These are phyloP conservation scores for Zosterops japonicus DNA, from an alignment of 2,113 vertebrate species.

Conservation along the genomic window DNA sequence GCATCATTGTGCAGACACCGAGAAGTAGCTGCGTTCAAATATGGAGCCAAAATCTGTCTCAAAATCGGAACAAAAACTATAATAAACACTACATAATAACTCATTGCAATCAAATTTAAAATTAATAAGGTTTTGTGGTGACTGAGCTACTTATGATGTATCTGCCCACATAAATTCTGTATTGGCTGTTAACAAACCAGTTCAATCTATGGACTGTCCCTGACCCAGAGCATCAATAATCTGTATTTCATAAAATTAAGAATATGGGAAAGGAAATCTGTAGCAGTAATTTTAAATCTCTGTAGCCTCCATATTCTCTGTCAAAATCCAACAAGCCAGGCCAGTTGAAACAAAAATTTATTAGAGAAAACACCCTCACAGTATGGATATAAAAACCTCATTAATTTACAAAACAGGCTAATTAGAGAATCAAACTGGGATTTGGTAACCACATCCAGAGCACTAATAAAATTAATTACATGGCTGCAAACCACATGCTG, in stretches of 20 bases:
- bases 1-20: not conserved
- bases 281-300: not conserved
- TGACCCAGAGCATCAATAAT: not conserved
- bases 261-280: not conserved
- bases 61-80: not conserved
- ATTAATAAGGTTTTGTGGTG: not conserved
- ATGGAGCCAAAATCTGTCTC: not conserved
- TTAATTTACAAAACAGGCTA: conserved; percentile 3
- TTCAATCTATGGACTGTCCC: not conserved
- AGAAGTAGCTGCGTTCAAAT: fast-evolving
- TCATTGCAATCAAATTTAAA: not conserved
- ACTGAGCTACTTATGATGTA: not conserved
- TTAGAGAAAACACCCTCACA: not conserved
- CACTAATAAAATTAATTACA: not conserved
- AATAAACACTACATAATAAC: not conserved
- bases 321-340: not conserved
- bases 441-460: not conserved
- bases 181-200: not conserved
- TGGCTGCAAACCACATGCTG: not conserved
- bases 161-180: not conserved
- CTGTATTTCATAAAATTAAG: not conserved
- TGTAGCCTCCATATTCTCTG: not conserved
- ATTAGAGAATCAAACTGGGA: not conserved
- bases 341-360: not conserved
- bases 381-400: not conserved